A percentile compares a stretch with the other conserved stretches of the same genome.
These are phyloP conservation scores for Rhagoletis pomonella DNA, from an alignment of 1,140 invertebrate genomes.

Conservation along the genomic window DNA sequence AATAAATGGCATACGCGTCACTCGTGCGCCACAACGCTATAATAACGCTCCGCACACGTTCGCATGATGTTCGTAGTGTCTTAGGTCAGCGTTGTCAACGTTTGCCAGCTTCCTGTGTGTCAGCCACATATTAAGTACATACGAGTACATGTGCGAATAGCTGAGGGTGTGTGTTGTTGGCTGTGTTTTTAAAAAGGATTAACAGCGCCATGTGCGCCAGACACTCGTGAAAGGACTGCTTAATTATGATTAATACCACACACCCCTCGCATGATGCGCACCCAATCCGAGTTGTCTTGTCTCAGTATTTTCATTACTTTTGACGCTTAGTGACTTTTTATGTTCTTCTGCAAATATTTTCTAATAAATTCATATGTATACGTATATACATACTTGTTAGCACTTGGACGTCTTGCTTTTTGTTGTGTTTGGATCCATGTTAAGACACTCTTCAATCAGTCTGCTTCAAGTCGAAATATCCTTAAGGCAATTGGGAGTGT, in stretches of 20 bases:
- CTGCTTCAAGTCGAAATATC: background rate
- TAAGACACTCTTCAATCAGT: background rate
- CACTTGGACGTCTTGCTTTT: background rate
- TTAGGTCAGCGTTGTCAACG: conserved; percentile 21
- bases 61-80: conserved; percentile 19
- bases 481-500: background rate
- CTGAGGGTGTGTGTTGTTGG: background rate
- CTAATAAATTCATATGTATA: background rate
- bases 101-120: conserved; percentile 9
- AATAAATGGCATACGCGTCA: conserved; percentile 36
- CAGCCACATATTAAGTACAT: background rate
- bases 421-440: background rate
- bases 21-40: conserved; percentile 29
- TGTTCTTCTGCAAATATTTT: background rate
- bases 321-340: background rate
- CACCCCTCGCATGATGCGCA: background rate
- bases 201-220: conserved; percentile 42
- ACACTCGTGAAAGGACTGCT: conserved; percentile 39
- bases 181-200: conserved; percentile 48
- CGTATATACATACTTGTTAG: background rate
- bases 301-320: conserved; percentile 1
- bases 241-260: conserved; percentile 39
- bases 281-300: background rate
- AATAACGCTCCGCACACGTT: conserved; percentile 1
- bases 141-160: background rate